phyloP scores from a whole-genome alignment of 2,113 vertebrate genomes.

The Electrona antarctica region DNA sequence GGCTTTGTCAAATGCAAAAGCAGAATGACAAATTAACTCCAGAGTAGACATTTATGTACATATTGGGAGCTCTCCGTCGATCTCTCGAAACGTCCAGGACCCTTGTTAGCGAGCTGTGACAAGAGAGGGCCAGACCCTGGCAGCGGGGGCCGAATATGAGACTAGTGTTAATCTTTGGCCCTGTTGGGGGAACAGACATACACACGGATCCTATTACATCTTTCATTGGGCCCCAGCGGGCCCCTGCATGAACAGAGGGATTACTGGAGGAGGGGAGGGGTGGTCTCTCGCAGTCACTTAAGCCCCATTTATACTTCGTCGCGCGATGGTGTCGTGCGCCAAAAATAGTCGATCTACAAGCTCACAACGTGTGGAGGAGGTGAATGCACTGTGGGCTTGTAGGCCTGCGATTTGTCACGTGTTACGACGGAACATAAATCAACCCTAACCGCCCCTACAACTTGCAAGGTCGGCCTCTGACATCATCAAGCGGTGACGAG shows the following conservation, averaged over 20 bases:
- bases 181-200: conserved; percentile 85
- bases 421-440: too few relatives aligned
- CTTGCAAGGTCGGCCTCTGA: conserved; percentile 48
- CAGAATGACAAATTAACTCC: too few relatives aligned
- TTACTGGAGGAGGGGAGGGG: conserved; percentile 49
- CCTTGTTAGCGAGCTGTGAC: conserved; percentile 58
- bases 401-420: too few relatives aligned
- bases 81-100: conserved; percentile 28
- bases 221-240: conserved; percentile 84
- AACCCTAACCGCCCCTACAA: conserved; percentile 7
- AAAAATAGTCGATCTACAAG: too few relatives aligned
- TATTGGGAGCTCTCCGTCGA: conserved; percentile 6
- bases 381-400: too few relatives aligned
- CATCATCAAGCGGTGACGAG: conserved; percentile 60
- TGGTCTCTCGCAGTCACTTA: conserved; percentile 62
- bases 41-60: background rate
- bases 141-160: conserved; percentile 87
- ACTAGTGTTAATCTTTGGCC: conserved; percentile 91
- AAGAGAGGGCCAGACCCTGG: conserved; percentile 79
- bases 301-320: conserved; percentile 17
- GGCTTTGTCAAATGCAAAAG: too few relatives aligned
- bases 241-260: conserved; percentile 66
- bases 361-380: too few relatives aligned
- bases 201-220: conserved; percentile 90
- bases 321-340: too few relatives aligned